Evolutionary conservation across 2,113 vertebrate genomes (phyloP), one percentile per base, ranked within the genome.

Genomic region (Erpornis zantholeuca): DNA sequence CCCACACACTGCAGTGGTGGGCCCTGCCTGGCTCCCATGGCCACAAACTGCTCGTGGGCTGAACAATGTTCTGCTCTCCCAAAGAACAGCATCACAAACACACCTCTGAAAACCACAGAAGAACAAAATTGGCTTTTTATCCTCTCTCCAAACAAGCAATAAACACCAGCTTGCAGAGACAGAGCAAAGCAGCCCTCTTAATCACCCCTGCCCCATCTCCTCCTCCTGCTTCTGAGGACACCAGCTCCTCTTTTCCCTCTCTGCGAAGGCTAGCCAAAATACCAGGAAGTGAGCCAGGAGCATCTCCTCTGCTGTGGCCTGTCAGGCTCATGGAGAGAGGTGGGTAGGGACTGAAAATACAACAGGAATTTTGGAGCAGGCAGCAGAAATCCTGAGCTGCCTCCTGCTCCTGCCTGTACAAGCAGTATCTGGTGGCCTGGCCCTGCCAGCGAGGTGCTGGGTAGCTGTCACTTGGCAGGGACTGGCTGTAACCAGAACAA

Each of bases 401-500:
- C 70, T 72, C 42, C 76, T 82, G 66, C 56, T 79, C 13, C 1
- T n/a, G 61, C 25, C 71, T 64, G 36, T 8, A 38, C 3, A 3
- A 38, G 69, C 73, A 59, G 56, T 11, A 2, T 33, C 88, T 91
- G 73, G 15, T 68, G 79, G 78, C 61, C 88, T 65, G 66, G 76
- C 63, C 38, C 35, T 57, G 79, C 89, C 72, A 50, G 49, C 21
- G 22, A 18, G 92, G 83, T 75, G 61, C 90, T 90, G 82, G 68
- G 49, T 12, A 25, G 68, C 79, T 87, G 85, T 82, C 84, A 38
- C 64, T 80, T 77, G 53, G 80, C 82, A 83, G 35, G 60, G 38
- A 9, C 72, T 31, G 61, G 28, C 81, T 89, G 93, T 77, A 86
- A 86, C 69, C 86, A 91, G 91, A 92, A 88, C 93, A 88, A 73